These are phyloP conservation scores for Amyelois transitella DNA, from an alignment of 1,140 invertebrate species.

Conservation along the genomic window DNA sequence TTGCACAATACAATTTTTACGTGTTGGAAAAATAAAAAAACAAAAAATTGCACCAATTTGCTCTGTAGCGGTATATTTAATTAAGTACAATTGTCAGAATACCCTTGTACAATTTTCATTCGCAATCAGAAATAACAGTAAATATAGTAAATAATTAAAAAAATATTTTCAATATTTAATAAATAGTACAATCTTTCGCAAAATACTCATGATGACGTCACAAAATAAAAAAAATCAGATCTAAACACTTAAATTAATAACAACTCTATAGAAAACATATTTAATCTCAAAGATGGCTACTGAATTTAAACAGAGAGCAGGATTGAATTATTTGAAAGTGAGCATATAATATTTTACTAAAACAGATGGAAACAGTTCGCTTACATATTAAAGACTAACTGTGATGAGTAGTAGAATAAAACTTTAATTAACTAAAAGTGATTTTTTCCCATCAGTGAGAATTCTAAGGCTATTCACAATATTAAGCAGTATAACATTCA, in stretches of 20 bases:
- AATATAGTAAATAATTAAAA: conserved; percentile 8
- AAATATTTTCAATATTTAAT: conserved; percentile 5
- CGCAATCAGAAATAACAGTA: not conserved
- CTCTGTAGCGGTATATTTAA: not conserved
- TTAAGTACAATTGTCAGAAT: not conserved
- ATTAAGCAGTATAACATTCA: not conserved
- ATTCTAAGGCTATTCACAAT: not conserved
- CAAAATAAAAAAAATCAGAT: conserved; percentile 2
- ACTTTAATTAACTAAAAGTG: not conserved
- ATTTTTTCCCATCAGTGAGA: not conserved
- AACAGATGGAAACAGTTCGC: too few relatives aligned
- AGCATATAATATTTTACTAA: too few relatives aligned
- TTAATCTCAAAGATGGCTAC: too few relatives aligned
- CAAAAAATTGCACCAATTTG: not conserved
- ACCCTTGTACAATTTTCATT: too few relatives aligned
- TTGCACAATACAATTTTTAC: too few relatives aligned
- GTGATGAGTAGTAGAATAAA: not conserved
- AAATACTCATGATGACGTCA: conserved; percentile 5
- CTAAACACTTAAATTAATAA: not conserved
- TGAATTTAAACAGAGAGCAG: too few relatives aligned
- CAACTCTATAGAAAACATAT: too few relatives aligned
- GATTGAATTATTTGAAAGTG: too few relatives aligned
- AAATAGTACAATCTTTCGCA: not conserved
- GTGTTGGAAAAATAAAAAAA: not conserved
- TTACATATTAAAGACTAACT: not conserved